Conservation (phyloP, 2,797 vertebrate genomes). For the Austrolebias charrua region DNA sequence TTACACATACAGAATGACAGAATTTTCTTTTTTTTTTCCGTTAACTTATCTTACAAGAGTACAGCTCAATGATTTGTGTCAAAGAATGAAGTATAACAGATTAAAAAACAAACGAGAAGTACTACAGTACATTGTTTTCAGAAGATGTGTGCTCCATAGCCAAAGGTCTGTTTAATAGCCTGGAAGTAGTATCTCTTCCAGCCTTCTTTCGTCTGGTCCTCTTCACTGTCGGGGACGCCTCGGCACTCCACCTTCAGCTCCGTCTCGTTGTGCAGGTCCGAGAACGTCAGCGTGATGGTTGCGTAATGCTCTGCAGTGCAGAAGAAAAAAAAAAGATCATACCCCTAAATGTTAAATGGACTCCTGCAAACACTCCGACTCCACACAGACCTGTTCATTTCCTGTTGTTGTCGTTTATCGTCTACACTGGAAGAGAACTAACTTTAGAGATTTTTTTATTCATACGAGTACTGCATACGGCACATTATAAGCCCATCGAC, state of each 20-base stretch:
- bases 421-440: no score
- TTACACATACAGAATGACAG: slow-evolving; percentile 34
- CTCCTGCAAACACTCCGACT: no score
- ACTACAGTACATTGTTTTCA: slow-evolving; percentile 68
- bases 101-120: slow-evolving; percentile 3
- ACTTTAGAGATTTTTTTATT: no score
- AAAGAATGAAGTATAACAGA: slow-evolving; percentile 30
- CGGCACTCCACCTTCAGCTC: slow-evolving; percentile 89
- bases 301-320: slow-evolving; percentile 88
- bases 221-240: slow-evolving; percentile 88
- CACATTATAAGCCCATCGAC: no score
- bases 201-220: slow-evolving; percentile 90
- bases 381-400: no score
- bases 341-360: no score
- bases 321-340: not conserved
- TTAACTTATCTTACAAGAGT: slow-evolving; percentile 31
- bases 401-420: no score
- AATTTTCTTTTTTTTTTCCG: not conserved
- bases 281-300: slow-evolving; percentile 85
- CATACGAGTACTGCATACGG: no score
- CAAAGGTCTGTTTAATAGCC: slow-evolving; percentile 98
- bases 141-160: slow-evolving; percentile 89
- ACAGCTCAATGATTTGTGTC: slow-evolving; percentile 24
- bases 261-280: slow-evolving; percentile 88
- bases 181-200: slow-evolving; percentile 97